Evolutionary conservation across 2,888 invertebrate genomes (phyloP).

Genomic region (Vesta saturnalis): DNA sequence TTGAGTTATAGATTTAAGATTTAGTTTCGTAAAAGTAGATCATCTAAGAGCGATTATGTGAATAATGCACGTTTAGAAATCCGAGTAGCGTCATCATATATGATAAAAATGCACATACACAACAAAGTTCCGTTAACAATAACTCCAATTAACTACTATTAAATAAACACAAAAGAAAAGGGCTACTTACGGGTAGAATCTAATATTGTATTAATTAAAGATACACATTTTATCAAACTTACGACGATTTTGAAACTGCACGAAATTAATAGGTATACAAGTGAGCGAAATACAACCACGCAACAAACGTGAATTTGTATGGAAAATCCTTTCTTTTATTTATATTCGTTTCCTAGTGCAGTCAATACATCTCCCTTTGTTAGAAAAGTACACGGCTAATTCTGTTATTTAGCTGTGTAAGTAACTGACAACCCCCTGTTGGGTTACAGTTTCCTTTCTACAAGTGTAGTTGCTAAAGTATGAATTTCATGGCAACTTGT

Average conservation of each 20-base stretch:
- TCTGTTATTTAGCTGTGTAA: conserved; percentile 4
- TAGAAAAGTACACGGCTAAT: not conserved
- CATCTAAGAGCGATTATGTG: no score
- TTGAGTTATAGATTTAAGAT: no score
- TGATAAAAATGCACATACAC: no score
- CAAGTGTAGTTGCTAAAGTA: not conserved
- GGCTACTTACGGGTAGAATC: not conserved
- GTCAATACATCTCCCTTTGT: conserved; percentile 1
- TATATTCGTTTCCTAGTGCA: not conserved
- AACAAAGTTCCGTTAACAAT: no score
- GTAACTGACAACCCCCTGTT: not conserved
- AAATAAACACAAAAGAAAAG: not conserved
- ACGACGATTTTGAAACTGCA: not conserved
- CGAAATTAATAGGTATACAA: not conserved
- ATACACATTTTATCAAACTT: not conserved
- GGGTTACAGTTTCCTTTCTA: not conserved
- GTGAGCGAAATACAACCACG: not conserved
- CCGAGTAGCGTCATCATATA: no score
- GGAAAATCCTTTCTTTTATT: not conserved
- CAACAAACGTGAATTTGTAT: not conserved
- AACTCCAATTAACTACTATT: no score
- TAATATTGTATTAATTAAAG: not conserved
- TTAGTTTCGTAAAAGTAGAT: no score
- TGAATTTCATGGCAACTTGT: no score
- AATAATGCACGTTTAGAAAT: no score